Evolutionary conservation across 2,113 vertebrate genomes (phyloP).

Genomic region (Plectropomus leopardus): DNA sequence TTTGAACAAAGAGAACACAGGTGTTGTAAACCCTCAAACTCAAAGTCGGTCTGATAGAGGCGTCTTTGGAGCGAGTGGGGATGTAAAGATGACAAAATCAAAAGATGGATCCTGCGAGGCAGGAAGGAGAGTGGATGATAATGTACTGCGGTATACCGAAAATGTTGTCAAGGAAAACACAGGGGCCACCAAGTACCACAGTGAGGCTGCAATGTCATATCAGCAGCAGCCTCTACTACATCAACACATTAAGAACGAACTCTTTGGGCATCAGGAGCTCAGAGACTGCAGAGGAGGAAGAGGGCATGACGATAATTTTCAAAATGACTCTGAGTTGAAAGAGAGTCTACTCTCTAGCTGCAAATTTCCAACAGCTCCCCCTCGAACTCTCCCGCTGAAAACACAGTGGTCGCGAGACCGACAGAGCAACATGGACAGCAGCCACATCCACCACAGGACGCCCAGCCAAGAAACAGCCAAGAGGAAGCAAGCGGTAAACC

Average conservation of each 20-base stretch:
- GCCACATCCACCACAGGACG: slow-evolving; percentile 80
- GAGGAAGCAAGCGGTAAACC: slow-evolving; percentile 87
- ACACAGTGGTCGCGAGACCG: slow-evolving; percentile 82
- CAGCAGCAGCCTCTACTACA: slow-evolving; percentile 36
- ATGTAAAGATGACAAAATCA: slow-evolving; percentile 51
- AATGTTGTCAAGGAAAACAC: slow-evolving; percentile 41
- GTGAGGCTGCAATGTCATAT: slow-evolving; percentile 2
- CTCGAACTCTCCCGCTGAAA: slow-evolving; percentile 81
- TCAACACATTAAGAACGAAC: slow-evolving; percentile 38
- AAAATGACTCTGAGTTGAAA: slow-evolving; percentile 58
- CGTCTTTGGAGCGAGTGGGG: slow-evolving; percentile 29
- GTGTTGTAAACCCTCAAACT: slow-evolving; percentile 46
- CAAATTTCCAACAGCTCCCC: slow-evolving; percentile 72
- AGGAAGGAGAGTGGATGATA: slow-evolving; percentile 48
- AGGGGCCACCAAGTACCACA: slow-evolving; percentile 12
- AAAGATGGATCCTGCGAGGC: slow-evolving; percentile 47
- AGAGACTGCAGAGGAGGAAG: slow-evolving; percentile 47
- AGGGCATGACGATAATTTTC: slow-evolving; percentile 42
- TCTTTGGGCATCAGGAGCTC: slow-evolving; percentile 55
- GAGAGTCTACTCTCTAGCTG: slow-evolving; percentile 51
- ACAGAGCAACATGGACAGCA: slow-evolving; percentile 77
- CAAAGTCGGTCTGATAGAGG: slow-evolving; percentile 50
- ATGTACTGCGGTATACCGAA: slow-evolving; percentile 12
- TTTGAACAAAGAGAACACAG: slow-evolving; percentile 80
- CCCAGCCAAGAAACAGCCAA: slow-evolving; percentile 78